Percentiles rank a stretch among this genome's conserved stretches.
phyloP scores from a whole-genome alignment of 2,797 vertebrate species.

The Sebastiscus tertius region DNA sequence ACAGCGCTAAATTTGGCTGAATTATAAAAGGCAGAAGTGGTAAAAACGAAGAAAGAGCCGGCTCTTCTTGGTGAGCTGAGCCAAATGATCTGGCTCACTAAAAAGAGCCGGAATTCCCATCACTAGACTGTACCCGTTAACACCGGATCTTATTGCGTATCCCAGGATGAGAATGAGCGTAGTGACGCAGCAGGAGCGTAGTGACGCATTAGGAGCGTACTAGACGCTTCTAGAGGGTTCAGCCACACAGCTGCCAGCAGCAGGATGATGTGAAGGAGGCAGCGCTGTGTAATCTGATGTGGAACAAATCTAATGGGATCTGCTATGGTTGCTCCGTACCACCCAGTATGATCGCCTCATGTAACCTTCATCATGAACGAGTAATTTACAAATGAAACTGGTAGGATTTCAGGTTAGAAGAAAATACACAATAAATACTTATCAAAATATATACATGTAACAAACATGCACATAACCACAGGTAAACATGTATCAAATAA shows the following conservation, averaged over 20 bases:
- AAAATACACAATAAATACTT: neutral
- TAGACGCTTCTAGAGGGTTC: conserved; percentile 80
- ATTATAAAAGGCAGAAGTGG: too few relatives aligned
- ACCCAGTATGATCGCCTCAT: neutral
- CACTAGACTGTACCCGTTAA: conserved; percentile 2
- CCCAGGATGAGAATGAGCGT: conserved; percentile 36
- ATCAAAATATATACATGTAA: neutral
- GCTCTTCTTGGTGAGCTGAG: too few relatives aligned
- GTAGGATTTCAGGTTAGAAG: neutral
- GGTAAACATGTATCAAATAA: too few relatives aligned
- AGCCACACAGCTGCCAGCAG: conserved; percentile 63
- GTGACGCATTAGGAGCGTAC: conserved; percentile 3
- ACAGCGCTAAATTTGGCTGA: too few relatives aligned
- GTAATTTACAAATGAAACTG: neutral
- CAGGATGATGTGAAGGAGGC: conserved; percentile 70
- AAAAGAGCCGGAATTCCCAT: too few relatives aligned
- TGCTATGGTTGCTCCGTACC: neutral
- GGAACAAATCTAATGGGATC: neutral
- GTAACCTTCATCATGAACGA: neutral
- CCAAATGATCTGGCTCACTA: too few relatives aligned
- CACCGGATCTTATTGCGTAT: conserved; percentile 61
- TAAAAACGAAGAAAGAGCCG: too few relatives aligned
- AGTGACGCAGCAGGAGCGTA: conserved; percentile 65
- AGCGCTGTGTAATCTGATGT: neutral
- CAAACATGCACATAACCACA: too few relatives aligned